A percentile compares a stretch with the other conserved stretches of the same genome.
These are phyloP conservation scores for Paralinhomoeus sp. DNA, from an alignment of 2,888 invertebrate genomes.

Conservation along the genomic window DNA sequence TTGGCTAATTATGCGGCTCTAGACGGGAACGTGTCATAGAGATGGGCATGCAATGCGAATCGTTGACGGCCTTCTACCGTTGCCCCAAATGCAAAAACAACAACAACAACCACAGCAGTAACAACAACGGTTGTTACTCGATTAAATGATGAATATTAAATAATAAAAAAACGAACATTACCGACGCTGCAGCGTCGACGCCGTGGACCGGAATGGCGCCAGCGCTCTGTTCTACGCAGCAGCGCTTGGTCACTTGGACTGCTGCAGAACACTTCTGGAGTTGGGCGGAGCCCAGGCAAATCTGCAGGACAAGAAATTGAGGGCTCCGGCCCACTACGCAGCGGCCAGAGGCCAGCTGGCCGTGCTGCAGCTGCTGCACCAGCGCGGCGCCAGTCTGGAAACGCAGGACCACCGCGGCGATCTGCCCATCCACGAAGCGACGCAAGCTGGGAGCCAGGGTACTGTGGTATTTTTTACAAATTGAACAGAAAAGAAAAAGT, in stretches of 20 bases:
- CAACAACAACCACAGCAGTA: no score
- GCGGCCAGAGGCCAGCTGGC: constrained; percentile 47
- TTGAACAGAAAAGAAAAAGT: no score
- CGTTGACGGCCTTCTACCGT: no score
- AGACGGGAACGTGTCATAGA: no score
- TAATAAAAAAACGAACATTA: constrained; percentile 19
- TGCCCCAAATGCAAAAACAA: no score
- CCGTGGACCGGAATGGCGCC: constrained; percentile 75
- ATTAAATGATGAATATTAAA: no score
- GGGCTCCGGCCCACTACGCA: constrained; percentile 19
- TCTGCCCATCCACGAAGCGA: constrained; percentile 80
- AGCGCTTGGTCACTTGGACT: constrained; percentile 78
- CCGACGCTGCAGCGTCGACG: constrained; percentile 46
- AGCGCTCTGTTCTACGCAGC: constrained; percentile 89
- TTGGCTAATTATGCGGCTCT: no score
- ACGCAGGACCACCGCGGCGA: constrained; percentile 75
- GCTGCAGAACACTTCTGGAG: constrained; percentile 62
- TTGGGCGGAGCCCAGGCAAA: constrained; percentile 74
- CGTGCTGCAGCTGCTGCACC: constrained; percentile 50
- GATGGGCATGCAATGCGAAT: no score
- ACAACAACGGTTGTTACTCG: no score
- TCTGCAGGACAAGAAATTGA: constrained; percentile 30
- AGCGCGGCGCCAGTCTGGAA: constrained; percentile 67
- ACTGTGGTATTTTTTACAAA: no score
- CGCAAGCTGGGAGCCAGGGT: constrained; percentile 59